phyloP scores from a whole-genome alignment of 2,113 vertebrate species.

The Anguilla japonica region DNA sequence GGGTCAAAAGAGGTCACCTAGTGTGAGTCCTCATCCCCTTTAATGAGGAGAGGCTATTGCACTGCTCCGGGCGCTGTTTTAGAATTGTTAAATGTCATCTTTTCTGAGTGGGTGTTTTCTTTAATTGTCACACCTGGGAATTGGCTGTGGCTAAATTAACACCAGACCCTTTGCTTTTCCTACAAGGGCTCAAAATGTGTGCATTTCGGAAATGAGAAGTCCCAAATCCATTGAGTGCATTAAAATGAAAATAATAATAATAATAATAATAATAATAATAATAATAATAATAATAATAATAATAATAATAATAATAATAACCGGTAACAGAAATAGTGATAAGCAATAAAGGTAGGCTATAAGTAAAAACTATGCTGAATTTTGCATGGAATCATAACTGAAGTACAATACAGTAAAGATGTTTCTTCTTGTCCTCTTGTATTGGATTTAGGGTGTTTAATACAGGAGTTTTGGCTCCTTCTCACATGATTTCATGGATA shows the following conservation, averaged over 20 bases:
- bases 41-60: conserved; percentile 12
- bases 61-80: not conserved
- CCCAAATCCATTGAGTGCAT: not conserved
- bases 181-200: not conserved
- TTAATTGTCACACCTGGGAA: conserved; percentile 19
- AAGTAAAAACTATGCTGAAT: not conserved
- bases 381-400: too few species aligned
- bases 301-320: not conserved
- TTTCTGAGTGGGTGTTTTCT: conserved; percentile 2
- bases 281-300: not conserved
- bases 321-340: not conserved
- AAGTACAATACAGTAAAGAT: not conserved
- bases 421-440: not conserved
- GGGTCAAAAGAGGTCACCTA: conserved; percentile 17
- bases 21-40: not conserved
- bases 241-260: not conserved
- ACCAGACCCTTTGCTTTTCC: not conserved
- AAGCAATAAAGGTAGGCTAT: not conserved
- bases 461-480: not conserved
- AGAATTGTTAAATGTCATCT: conserved; percentile 16
- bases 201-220: not conserved
- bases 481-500: not conserved
- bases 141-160: conserved; percentile 6
- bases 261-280: not conserved
- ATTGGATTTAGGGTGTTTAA: not conserved